These are phyloP conservation scores for Chrysomallon squamiferum DNA, from an alignment of 1,140 invertebrate species.

Conservation along the genomic window DNA sequence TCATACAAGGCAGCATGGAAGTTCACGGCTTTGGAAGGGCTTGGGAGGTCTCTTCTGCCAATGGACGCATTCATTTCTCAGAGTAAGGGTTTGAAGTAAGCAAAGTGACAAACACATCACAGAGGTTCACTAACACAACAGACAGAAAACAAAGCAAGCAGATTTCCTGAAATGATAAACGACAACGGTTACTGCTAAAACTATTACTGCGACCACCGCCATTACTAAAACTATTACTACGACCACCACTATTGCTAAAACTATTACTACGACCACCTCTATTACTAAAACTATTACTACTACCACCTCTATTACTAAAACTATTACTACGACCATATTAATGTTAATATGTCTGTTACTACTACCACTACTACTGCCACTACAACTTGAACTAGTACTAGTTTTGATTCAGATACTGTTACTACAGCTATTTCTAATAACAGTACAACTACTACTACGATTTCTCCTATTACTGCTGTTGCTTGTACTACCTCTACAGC, in stretches of 20 bases:
- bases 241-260: background rate
- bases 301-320: constrained; percentile 71
- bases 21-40: constrained; percentile 74
- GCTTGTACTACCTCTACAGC: no score
- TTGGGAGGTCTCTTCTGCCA: constrained; percentile 71
- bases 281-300: background rate
- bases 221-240: background rate
- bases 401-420: no score
- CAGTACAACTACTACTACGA: no score
- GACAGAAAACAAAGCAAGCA: no score
- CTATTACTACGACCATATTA: background rate
- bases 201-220: background rate
- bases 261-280: background rate
- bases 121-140: no score
- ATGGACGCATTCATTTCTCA: constrained; percentile 76
- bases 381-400: no score
- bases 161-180: no score
- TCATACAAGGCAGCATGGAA: constrained; percentile 73
- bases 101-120: background rate
- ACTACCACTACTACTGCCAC: no score
- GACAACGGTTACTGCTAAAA: background rate
- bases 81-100: constrained; percentile 61
- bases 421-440: no score
- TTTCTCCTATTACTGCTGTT: no score
- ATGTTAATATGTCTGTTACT: no score